These are phyloP conservation scores for Coenobita brevimanus DNA, from an alignment of 1,140 invertebrate species.

Conservation along the genomic window DNA sequence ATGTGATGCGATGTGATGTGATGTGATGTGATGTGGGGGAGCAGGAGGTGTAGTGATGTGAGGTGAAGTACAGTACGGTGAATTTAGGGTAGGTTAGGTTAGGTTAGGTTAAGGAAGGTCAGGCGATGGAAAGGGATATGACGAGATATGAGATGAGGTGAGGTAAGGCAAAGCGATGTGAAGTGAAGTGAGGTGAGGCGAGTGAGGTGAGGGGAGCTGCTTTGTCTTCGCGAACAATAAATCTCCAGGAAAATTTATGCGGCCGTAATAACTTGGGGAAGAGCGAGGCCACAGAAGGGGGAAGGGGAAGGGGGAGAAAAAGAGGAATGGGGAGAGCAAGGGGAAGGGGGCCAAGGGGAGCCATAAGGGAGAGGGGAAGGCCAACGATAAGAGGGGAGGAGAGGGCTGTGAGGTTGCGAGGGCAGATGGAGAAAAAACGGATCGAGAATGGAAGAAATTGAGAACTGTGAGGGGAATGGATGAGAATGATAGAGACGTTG, in stretches of 20 bases:
- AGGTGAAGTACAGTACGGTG: too few relatives aligned
- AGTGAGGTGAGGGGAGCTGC: not conserved
- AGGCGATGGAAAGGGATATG: too few relatives aligned
- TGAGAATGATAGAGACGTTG: not conserved
- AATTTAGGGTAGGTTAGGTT: too few relatives aligned
- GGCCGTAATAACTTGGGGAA: constrained; percentile 20
- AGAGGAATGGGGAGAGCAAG: too few relatives aligned
- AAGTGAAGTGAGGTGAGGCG: too few relatives aligned
- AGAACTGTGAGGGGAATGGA: not conserved
- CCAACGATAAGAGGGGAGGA: not conserved
- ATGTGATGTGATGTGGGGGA: too few relatives aligned
- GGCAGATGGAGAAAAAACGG: not conserved
- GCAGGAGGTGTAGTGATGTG: too few relatives aligned
- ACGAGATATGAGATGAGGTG: too few relatives aligned
- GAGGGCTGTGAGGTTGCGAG: not conserved
- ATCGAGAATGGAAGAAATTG: not conserved
- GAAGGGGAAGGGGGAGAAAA: not conserved
- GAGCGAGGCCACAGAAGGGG: not conserved
- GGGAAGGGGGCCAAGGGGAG: too few relatives aligned
- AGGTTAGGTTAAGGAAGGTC: too few relatives aligned
- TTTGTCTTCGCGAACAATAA: constrained; percentile 27
- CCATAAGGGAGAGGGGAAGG: not conserved
- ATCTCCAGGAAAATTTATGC: constrained; percentile 22
- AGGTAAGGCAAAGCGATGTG: too few relatives aligned
- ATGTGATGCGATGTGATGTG: too few relatives aligned